phyloP scores from a whole-genome alignment of 2,888 invertebrate species.

The Himalopsyche kuldschensis region DNA sequence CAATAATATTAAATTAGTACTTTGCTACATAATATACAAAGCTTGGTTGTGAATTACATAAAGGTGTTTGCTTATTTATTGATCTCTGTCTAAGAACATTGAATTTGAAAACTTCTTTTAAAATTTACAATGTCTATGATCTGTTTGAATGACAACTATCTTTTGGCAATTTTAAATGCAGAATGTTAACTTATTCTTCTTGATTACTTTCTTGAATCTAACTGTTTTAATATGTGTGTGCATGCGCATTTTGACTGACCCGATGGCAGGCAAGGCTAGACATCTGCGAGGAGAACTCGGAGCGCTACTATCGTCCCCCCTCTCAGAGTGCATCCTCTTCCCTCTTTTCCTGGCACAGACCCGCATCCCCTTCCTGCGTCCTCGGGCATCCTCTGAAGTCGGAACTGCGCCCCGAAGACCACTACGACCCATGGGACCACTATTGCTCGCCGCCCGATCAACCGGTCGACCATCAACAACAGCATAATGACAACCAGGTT shows the following conservation, averaged over 20 bases:
- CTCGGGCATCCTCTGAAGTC: constrained; percentile 46
- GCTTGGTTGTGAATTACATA: no score
- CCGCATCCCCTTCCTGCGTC: constrained; percentile 51
- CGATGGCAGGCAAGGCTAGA: constrained; percentile 40
- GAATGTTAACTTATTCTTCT: no score
- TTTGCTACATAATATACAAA: no score
- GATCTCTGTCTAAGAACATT: no score
- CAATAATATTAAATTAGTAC: no score
- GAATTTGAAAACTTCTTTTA: no score
- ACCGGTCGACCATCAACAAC: constrained; percentile 38
- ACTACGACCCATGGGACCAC: constrained; percentile 75
- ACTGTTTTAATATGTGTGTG: constrained; percentile 26
- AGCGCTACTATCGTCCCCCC: constrained; percentile 49
- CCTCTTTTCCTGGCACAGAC: constrained; percentile 56
- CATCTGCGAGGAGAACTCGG: constrained; percentile 29
- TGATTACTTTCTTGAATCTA: background rate
- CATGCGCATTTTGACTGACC: constrained; percentile 40
- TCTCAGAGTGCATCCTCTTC: constrained; percentile 45
- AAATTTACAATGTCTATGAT: no score
- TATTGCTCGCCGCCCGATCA: constrained; percentile 46
- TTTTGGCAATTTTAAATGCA: no score
- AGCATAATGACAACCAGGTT: constrained; percentile 39
- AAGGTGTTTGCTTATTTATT: no score
- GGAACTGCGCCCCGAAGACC: constrained; percentile 48
- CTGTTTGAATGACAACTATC: no score